A percentile compares a stretch with the other conserved stretches of the same genome.
Conservation (phyloP, 2,888 invertebrate species). For the Harmothoe impar region DNA sequence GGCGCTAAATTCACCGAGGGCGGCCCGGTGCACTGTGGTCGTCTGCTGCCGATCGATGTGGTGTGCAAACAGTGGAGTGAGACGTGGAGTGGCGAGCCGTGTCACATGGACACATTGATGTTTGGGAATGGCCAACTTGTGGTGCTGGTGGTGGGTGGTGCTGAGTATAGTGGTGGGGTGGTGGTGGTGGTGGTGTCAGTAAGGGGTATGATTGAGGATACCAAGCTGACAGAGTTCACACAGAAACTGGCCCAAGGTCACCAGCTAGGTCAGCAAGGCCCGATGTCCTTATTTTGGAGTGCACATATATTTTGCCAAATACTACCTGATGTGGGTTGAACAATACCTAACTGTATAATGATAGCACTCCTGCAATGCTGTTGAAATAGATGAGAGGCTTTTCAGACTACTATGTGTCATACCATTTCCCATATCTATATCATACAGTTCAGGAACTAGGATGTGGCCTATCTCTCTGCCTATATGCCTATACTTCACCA, state of each 20-base stretch:
- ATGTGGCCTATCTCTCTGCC: too few relatives aligned
- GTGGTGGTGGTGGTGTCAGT: neutral
- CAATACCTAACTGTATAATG: too few relatives aligned
- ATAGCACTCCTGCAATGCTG: too few relatives aligned
- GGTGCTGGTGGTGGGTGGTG: neutral
- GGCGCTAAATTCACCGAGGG: neutral
- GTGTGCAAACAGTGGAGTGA: slow-evolving; percentile 13
- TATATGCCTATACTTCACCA: too few relatives aligned
- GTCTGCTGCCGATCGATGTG: slow-evolving; percentile 5
- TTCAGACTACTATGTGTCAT: too few relatives aligned
- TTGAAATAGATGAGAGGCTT: too few relatives aligned
- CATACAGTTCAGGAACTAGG: too few relatives aligned
- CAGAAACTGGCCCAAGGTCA: neutral
- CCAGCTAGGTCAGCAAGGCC: neutral
- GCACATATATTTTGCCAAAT: too few relatives aligned
- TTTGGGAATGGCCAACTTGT: neutral
- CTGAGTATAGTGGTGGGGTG: neutral
- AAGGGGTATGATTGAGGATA: neutral
- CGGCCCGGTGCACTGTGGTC: neutral
- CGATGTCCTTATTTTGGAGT: too few relatives aligned
- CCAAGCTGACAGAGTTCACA: neutral
- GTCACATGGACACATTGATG: slow-evolving; percentile 34
- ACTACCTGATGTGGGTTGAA: too few relatives aligned
- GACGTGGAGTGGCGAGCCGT: slow-evolving; percentile 4
- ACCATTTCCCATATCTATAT: too few relatives aligned